Evolutionary conservation across 2,113 vertebrate species (phyloP).

Genomic region (Colaptes auratus): DNA sequence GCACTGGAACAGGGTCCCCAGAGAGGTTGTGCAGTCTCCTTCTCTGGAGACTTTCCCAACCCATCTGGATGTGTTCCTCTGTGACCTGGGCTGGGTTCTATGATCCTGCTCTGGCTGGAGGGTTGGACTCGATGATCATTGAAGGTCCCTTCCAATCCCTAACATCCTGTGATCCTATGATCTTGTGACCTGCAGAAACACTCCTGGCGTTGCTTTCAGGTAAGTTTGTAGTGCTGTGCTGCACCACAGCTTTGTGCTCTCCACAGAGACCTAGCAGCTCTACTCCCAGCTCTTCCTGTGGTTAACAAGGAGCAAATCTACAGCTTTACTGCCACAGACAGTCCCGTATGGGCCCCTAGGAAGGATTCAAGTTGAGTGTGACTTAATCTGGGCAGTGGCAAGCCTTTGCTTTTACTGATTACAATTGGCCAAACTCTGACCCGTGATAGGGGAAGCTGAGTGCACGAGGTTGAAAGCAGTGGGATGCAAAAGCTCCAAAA

Average conservation of each 20-base stretch:
- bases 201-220: rapidly evolving
- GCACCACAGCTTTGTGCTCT: too few species aligned
- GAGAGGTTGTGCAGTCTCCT: too few species aligned
- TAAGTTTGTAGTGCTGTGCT: background rate
- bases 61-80: too few species aligned
- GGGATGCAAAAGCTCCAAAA: background rate
- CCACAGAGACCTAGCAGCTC: background rate
- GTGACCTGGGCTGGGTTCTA: too few species aligned
- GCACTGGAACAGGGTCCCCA: too few species aligned
- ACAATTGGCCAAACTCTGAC: background rate
- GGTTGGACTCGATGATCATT: too few species aligned
- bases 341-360: background rate
- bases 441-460: rapidly evolving
- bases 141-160: too few species aligned
- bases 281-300: background rate
- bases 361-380: background rate
- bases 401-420: background rate
- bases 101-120: too few species aligned
- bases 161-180: too few species aligned
- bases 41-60: too few species aligned
- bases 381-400: background rate
- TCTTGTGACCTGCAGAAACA: background rate
- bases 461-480: background rate
- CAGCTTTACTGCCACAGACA: too few species aligned
- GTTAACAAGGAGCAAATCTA: background rate